Evolutionary conservation across 53 echinoderm and acorn worm genomes (phyloP), one percentile per base, ranked within the genome.

Genomic region (Henricia sp.): DNA sequence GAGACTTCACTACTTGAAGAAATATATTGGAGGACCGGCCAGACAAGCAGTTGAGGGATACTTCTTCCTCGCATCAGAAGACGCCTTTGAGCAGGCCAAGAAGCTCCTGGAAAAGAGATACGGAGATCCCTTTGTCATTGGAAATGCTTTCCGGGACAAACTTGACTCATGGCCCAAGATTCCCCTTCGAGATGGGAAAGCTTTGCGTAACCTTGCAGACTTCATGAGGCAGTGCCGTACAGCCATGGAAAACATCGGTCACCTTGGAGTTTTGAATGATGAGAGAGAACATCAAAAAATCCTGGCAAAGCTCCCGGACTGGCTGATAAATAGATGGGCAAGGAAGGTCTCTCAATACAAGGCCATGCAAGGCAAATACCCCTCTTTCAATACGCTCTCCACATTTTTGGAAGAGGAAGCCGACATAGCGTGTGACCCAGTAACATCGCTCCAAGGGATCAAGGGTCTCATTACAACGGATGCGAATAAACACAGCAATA

Each of bases 1-100:
- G 53, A 63, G 57, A 32, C 48, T 87, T 6, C 72, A 91, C 74
- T 87, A 80, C 41, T 71, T 90, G 4, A 86, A 86, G 50, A 86
- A 41, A 68, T 87, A 87, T 63, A 26, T 86, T 12, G 60, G 86
- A 9, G 91, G 91, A 0, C 26, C 53, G 33, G 91, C 82, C 1
- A 91, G 58, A 25, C 70, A 86, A 30, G 44, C 86, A 19, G 66
- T 90, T 40, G 67, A 73, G 23, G 87, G 91, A 0, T 87, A 82
- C 40, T 87, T 91, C 43, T 46, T 90, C 3, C 42, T 86, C 16
- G 16, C 48, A 9, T 10, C 48, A 48, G 48, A 48, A 48, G 48
- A 48, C 16, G 48, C 48, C 48, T 48, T 48, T 16, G 16, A 48
- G 9, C 48, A 48, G 16, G 82, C 82, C 3, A 82, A 82, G 42